phyloP scores from a whole-genome alignment of 2,888 invertebrate species.

The Coelinius sp. region DNA sequence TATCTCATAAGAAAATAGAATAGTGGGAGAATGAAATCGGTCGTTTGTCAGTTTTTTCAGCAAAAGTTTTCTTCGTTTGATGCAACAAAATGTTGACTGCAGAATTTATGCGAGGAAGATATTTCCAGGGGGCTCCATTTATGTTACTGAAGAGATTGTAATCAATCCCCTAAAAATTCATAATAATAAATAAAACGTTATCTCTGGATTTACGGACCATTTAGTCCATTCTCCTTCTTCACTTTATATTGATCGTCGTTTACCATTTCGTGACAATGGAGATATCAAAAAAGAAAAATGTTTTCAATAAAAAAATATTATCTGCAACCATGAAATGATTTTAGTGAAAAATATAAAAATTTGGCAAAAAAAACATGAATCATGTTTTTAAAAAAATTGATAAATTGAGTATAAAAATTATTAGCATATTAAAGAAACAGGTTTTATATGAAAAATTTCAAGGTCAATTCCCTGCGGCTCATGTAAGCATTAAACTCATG shows the following conservation, averaged over 20 bases:
- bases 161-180: slow-evolving; percentile 18
- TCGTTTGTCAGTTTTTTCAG: too few species aligned
- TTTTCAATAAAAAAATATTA: background rate
- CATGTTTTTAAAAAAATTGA: background rate
- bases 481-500: slow-evolving; percentile 17
- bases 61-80: too few species aligned
- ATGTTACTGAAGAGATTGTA: background rate
- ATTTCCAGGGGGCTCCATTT: background rate
- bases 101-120: background rate
- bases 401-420: background rate
- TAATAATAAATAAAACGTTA: slow-evolving; percentile 55
- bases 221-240: slow-evolving; percentile 51
- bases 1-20: slow-evolving; percentile 51
- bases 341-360: too few species aligned
- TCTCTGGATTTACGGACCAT: slow-evolving; percentile 66
- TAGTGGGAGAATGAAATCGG: slow-evolving; percentile 45
- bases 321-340: too few species aligned
- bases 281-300: background rate
- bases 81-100: too few species aligned
- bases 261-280: background rate
- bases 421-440: background rate
- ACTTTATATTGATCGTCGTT: background rate
- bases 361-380: background rate
- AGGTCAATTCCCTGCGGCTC: slow-evolving; percentile 11
- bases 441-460: background rate